Conservation (phyloP, 2,113 vertebrate species). For the Lathamus discolor region DNA sequence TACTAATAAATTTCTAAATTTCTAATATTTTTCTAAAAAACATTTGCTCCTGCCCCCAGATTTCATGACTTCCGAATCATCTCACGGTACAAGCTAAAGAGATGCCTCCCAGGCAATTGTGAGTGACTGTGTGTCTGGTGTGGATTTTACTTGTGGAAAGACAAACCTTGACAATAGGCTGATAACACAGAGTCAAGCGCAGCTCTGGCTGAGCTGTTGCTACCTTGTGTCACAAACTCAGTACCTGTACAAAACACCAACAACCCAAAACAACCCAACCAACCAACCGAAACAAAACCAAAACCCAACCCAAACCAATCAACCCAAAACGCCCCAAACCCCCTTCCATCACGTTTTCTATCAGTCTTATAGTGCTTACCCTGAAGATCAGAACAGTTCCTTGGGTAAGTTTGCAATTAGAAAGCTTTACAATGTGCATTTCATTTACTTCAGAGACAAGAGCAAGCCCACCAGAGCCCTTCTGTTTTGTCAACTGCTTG, state of each 20-base stretch:
- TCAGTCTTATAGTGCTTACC: neutral
- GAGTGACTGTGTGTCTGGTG: neutral
- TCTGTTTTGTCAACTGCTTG: neutral
- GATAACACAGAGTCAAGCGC: accelerated
- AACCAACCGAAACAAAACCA: neutral
- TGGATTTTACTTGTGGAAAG: neutral
- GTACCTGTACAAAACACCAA: neutral
- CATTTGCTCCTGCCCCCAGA: too few species aligned
- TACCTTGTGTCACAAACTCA: neutral
- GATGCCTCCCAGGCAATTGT: neutral
- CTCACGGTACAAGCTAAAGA: neutral
- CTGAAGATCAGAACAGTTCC: neutral
- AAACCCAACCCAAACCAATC: neutral
- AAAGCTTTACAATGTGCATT: neutral
- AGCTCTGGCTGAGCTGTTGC: neutral
- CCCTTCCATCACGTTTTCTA: neutral
- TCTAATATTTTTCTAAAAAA: too few species aligned
- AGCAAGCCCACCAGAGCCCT: neutral
- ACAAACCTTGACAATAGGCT: neutral
- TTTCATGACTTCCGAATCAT: neutral
- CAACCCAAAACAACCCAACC: neutral
- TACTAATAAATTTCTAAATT: too few species aligned
- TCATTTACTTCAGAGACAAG: neutral
- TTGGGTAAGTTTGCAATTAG: neutral
- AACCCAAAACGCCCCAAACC: neutral